These are phyloP conservation scores for Monoplex corrugatus DNA, from an alignment of 2,888 invertebrate genomes.

Conservation along the genomic window DNA sequence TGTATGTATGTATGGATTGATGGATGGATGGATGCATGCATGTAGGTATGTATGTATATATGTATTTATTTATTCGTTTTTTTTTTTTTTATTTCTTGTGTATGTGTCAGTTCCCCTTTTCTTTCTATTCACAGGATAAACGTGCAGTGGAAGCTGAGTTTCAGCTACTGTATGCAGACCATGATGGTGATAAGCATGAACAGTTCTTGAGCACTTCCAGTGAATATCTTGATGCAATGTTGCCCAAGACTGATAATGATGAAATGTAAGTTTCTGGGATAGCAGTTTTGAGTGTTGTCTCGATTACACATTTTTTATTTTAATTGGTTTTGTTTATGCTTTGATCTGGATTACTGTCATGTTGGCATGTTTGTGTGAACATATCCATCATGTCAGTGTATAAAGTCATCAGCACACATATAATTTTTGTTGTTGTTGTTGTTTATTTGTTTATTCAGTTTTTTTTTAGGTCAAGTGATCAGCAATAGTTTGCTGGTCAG, in stretches of 20 bases:
- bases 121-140: background rate
- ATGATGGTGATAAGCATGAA: constrained; percentile 22
- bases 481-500: too few relatives aligned
- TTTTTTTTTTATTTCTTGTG: background rate
- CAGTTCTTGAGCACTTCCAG: constrained; percentile 18
- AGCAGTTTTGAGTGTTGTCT: too few relatives aligned
- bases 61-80: background rate
- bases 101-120: background rate
- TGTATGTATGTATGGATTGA: too few relatives aligned
- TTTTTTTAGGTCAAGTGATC: too few relatives aligned
- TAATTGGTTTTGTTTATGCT: too few relatives aligned
- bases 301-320: too few relatives aligned
- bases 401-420: too few relatives aligned
- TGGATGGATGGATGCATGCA: background rate
- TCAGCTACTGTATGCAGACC: constrained; percentile 23
- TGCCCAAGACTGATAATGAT: constrained; percentile 25
- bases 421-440: too few relatives aligned
- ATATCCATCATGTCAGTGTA: too few relatives aligned
- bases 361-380: too few relatives aligned
- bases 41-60: background rate
- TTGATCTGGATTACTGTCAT: too few relatives aligned
- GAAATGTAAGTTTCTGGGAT: constrained; percentile 22
- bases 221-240: constrained; percentile 21
- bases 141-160: constrained; percentile 22
- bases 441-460: too few relatives aligned